Evolutionary conservation across 1,140 invertebrate genomes (phyloP).

Genomic region (Hirudo medicinalis): DNA sequence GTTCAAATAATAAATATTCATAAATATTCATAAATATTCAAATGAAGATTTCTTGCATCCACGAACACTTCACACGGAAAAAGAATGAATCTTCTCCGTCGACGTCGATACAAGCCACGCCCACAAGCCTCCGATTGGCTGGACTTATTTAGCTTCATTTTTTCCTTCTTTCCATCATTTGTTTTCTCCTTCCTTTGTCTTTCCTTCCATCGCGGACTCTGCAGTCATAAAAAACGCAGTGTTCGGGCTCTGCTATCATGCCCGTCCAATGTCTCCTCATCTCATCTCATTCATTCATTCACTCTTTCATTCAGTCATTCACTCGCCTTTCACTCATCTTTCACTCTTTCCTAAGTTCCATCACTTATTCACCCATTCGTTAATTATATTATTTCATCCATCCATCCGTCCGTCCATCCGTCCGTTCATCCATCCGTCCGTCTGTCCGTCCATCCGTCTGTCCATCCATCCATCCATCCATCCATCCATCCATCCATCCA

Average conservation of each 20-base stretch:
- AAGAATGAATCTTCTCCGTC: too few relatives aligned
- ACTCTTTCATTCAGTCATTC: not conserved
- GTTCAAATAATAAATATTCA: too few relatives aligned
- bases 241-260: not conserved
- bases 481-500: too few relatives aligned
- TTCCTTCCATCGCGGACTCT: too few relatives aligned
- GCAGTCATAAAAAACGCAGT: too few relatives aligned
- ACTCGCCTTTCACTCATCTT: not conserved
- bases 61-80: too few relatives aligned
- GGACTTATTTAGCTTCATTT: not conserved
- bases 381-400: not conserved
- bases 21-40: too few relatives aligned
- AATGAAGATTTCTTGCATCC: too few relatives aligned
- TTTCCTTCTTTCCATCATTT: constrained; percentile 11
- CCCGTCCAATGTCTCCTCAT: not conserved
- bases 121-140: not conserved
- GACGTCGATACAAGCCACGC: not conserved
- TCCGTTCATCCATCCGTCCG: not conserved
- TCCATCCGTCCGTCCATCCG: too few relatives aligned
- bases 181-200: not conserved
- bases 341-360: not conserved
- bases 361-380: not conserved
- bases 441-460: too few relatives aligned
- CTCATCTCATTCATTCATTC: not conserved
- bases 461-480: too few relatives aligned